Percentiles rank a stretch among this genome's conserved stretches.
Evolutionary conservation across 2,888 invertebrate species (phyloP).

Genomic region (Stenodera caucasica): DNA sequence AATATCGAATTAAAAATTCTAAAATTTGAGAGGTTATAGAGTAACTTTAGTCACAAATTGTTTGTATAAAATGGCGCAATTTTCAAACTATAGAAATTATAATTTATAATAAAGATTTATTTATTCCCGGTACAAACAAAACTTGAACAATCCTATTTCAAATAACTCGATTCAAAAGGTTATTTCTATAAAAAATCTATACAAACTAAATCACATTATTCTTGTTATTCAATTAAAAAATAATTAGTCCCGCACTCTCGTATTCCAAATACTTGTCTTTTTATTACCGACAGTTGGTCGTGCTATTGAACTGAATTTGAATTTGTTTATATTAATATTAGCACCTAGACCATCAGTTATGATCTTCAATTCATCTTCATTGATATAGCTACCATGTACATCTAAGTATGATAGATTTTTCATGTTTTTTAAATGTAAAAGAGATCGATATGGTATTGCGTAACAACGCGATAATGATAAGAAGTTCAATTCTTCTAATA

Average conservation of each 20-base stretch:
- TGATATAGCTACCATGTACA: constrained; percentile 81
- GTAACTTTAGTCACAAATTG: background rate
- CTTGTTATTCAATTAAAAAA: background rate
- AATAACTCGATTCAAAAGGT: too few species aligned
- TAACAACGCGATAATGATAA: constrained; percentile 82
- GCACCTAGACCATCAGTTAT: constrained; percentile 61
- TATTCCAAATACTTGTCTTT: constrained; percentile 88
- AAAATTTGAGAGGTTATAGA: too few species aligned
- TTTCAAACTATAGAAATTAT: background rate
- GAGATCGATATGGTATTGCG: constrained; percentile 68
- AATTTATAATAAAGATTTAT: background rate
- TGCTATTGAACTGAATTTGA: constrained; percentile 82
- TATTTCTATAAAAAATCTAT: background rate
- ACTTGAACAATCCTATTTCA: background rate
- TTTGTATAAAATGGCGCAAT: background rate
- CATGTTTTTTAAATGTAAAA: constrained; percentile 69
- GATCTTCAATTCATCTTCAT: constrained; percentile 58
- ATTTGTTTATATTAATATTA: constrained; percentile 70
- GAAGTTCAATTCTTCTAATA: constrained; percentile 69
- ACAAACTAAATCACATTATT: background rate
- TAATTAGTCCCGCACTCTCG: constrained; percentile 75
- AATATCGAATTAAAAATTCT: too few species aligned
- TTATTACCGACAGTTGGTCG: constrained; percentile 86
- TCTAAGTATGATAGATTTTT: constrained; percentile 73
- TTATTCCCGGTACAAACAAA: background rate